These are phyloP conservation scores for Alviniconcha strummeri DNA, from an alignment of 2,888 invertebrate species.

Conservation along the genomic window DNA sequence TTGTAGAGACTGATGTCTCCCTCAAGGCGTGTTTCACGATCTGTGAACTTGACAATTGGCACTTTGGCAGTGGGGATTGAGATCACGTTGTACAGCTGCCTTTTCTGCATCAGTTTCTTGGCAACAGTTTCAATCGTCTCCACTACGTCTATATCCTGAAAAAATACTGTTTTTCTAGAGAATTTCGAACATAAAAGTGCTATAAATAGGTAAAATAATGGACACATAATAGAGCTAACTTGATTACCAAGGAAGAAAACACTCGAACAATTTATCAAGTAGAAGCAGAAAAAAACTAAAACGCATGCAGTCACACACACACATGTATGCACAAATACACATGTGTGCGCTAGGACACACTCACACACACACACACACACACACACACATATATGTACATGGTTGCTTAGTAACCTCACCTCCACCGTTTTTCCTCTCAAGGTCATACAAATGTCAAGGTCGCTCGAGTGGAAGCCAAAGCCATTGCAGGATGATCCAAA, in stretches of 20 bases:
- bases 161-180: neutral
- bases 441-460: constrained; percentile 79
- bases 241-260: no score
- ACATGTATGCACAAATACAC: no score
- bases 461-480: constrained; percentile 77
- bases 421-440: constrained; percentile 72
- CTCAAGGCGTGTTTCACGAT: constrained; percentile 73
- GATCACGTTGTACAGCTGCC: constrained; percentile 72
- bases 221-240: no score
- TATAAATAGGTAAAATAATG: no score
- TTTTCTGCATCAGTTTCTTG: constrained; percentile 67
- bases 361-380: no score
- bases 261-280: no score
- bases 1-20: constrained; percentile 80
- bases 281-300: no score
- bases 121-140: constrained; percentile 73
- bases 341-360: no score
- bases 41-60: constrained; percentile 79
- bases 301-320: no score
- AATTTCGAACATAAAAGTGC: no score
- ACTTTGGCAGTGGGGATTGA: constrained; percentile 79
- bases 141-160: constrained; percentile 70
- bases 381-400: no score
- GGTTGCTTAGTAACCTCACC: constrained; percentile 54
- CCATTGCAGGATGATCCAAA: constrained; percentile 80